Evolutionary conservation across 1,140 invertebrate genomes (phyloP).

Genomic region (Akabosia matsudoensis): DNA sequence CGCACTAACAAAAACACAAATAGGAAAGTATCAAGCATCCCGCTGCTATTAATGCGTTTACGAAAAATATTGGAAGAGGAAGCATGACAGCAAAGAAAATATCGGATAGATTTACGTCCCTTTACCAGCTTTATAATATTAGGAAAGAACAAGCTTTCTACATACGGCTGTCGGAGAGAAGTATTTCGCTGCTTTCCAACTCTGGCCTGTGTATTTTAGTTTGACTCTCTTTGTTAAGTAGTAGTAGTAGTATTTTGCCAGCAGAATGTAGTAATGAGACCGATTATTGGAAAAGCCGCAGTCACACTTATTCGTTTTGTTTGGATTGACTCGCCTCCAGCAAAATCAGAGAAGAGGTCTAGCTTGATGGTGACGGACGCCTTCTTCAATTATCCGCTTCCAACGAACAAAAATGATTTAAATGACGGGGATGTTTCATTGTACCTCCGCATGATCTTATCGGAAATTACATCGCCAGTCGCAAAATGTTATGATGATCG

Average conservation of each 20-base stretch:
- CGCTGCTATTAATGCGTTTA: background rate
- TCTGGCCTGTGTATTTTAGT: background rate
- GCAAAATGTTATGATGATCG: background rate
- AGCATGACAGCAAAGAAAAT: background rate
- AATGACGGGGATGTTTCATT: too few relatives aligned
- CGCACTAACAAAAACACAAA: background rate
- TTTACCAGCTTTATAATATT: background rate
- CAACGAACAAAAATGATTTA: too few relatives aligned
- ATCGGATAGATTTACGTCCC: background rate
- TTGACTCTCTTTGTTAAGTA: too few relatives aligned
- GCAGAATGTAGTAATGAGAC: background rate
- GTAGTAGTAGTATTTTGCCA: background rate
- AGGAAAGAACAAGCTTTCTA: too few relatives aligned
- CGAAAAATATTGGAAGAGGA: background rate
- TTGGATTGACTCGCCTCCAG: background rate
- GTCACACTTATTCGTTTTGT: conserved; percentile 7
- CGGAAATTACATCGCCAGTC: conserved; percentile 4
- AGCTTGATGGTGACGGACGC: background rate
- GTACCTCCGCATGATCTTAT: background rate
- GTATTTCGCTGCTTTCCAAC: background rate
- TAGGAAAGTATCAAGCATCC: background rate
- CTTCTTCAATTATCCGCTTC: background rate
- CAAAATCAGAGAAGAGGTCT: background rate
- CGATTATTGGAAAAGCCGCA: background rate
- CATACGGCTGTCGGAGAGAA: too few relatives aligned